phyloP scores from a whole-genome alignment of 2,888 invertebrate genomes.

The Blastobasis lacticolella region DNA sequence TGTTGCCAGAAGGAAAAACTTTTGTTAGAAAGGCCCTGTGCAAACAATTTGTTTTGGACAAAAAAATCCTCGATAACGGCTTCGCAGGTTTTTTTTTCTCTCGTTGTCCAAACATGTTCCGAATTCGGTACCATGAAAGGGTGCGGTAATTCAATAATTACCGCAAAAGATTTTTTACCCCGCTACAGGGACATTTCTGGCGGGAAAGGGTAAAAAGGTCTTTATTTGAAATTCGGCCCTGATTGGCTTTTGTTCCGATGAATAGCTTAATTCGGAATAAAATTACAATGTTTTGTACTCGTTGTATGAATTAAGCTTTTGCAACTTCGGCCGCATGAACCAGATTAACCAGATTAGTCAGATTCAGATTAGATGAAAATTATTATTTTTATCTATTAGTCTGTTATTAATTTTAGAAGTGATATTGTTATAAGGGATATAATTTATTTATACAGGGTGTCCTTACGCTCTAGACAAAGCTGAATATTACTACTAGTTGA shows the following conservation, averaged over 20 bases:
- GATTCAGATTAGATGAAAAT: too few species aligned
- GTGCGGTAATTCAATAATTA: conserved; percentile 5
- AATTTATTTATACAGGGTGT: too few species aligned
- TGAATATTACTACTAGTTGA: too few species aligned
- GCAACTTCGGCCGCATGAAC: too few species aligned
- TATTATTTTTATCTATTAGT: too few species aligned
- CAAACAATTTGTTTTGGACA: conserved; percentile 6
- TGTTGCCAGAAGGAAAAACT: conserved; percentile 1
- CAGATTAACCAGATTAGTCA: too few species aligned
- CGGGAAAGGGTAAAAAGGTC: background rate
- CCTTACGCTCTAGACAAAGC: too few species aligned
- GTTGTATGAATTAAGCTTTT: too few species aligned
- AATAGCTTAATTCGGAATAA: too few species aligned
- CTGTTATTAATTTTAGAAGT: too few species aligned
- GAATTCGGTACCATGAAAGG: background rate
- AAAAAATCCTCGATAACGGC: background rate
- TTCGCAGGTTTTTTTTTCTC: background rate
- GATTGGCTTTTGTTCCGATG: background rate
- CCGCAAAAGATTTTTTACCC: background rate
- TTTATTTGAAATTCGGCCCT: background rate
- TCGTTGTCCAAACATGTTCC: background rate
- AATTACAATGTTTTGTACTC: too few species aligned
- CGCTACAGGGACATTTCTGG: background rate
- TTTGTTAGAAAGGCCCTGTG: conserved; percentile 4
- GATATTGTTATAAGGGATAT: too few species aligned